Conservation (phyloP, 2,888 invertebrate species). For the Erebia palarica region DNA sequence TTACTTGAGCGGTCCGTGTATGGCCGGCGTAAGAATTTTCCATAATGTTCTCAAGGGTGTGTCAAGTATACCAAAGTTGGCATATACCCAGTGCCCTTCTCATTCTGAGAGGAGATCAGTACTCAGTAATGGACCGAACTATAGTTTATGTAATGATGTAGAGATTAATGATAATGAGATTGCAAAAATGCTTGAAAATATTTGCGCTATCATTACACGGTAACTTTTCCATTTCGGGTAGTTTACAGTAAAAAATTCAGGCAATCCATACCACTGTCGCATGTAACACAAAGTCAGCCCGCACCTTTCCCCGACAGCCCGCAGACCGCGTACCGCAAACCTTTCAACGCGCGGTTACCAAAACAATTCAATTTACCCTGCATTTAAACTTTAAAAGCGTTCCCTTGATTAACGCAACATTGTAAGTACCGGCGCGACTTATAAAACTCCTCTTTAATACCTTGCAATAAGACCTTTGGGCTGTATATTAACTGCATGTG, state of each 20-base stretch:
- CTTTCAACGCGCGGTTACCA: constrained; percentile 46
- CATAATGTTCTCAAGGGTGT: no score
- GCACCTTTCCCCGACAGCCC: constrained; percentile 44
- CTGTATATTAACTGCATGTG: constrained; percentile 17
- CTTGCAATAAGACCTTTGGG: constrained; percentile 16
- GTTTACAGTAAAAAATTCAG: constrained; percentile 5
- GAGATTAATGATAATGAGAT: not conserved
- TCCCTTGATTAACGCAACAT: constrained; percentile 44
- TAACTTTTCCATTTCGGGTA: not conserved
- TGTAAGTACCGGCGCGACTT: constrained; percentile 16
- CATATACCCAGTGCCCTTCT: no score
- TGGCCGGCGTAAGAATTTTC: no score
- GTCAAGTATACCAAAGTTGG: no score
- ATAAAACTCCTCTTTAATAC: constrained; percentile 27
- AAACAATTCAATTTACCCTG: constrained; percentile 62
- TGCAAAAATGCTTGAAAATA: not conserved
- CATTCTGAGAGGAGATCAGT: no score
- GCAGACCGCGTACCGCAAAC: constrained; percentile 47
- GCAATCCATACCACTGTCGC: constrained; percentile 35
- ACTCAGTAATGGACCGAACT: no score
- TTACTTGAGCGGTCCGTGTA: no score
- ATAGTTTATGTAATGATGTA: not conserved
- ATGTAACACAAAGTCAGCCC: constrained; percentile 40
- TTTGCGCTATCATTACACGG: not conserved
- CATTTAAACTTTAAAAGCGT: constrained; percentile 57